Evolutionary conservation across 2,888 invertebrate genomes (phyloP).

Genomic region (Gibbula magus): DNA sequence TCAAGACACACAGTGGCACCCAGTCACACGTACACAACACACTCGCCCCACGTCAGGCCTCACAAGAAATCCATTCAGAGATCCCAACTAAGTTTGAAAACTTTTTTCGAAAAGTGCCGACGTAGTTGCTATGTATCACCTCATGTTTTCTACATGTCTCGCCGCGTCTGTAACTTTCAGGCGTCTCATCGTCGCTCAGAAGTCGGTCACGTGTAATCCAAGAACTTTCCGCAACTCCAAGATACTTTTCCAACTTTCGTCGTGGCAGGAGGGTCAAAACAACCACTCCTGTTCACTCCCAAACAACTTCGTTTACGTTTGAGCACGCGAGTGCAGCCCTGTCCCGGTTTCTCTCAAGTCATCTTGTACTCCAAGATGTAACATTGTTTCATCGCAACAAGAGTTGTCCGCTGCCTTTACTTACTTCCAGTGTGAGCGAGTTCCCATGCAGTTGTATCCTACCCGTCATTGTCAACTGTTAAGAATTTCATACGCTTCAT

Average conservation of each 20-base stretch:
- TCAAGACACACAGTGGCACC: neutral
- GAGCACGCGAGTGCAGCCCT: constrained; percentile 1
- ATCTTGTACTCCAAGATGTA: neutral
- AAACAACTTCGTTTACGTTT: neutral
- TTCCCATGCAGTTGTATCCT: neutral
- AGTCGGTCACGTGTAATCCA: constrained; percentile 6
- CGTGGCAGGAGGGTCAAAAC: constrained; percentile 2
- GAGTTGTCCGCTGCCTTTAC: no score
- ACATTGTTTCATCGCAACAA: no score
- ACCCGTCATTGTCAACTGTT: constrained; percentile 17
- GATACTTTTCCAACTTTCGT: constrained; percentile 11
- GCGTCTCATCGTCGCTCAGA: neutral
- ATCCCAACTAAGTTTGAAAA: neutral
- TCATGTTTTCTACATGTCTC: neutral
- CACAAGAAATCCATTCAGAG: neutral
- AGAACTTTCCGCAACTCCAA: constrained; percentile 10
- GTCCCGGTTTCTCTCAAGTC: neutral
- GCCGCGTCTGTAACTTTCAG: neutral
- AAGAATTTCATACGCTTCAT: neutral
- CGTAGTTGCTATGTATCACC: neutral
- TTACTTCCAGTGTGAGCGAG: no score
- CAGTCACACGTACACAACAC: neutral
- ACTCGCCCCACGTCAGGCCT: no score
- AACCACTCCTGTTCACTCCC: constrained; percentile 12
- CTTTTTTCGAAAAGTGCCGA: neutral